These are phyloP conservation scores for Diplodus puntazzo DNA, from an alignment of 2,797 vertebrate genomes.

Conservation along the genomic window DNA sequence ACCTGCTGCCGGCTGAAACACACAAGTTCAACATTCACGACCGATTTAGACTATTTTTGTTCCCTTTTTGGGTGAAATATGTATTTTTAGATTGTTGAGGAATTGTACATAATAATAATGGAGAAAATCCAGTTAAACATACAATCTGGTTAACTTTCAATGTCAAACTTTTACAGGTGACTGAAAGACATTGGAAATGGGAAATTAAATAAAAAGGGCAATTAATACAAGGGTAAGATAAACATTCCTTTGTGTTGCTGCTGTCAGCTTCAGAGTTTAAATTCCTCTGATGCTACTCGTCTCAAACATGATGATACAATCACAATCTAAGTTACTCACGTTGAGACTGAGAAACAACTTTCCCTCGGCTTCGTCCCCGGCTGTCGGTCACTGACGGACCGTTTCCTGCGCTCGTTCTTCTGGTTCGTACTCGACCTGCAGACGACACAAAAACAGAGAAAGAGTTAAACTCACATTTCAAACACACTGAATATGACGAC, in stretches of 20 bases:
- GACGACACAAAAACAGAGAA: not conserved
- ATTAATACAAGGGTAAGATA: too few relatives aligned
- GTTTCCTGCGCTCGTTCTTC: conserved; percentile 88
- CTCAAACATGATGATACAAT: not conserved
- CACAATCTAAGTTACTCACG: conserved; percentile 83
- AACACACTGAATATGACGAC: not conserved
- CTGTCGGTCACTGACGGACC: conserved; percentile 87
- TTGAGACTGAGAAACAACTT: conserved; percentile 95
- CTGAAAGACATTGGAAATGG: too few relatives aligned
- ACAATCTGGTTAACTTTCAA: too few relatives aligned
- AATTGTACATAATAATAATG: too few relatives aligned
- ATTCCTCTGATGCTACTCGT: not conserved
- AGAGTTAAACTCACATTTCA: too few relatives aligned
- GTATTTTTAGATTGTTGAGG: too few relatives aligned
- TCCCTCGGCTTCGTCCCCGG: conserved; percentile 92
- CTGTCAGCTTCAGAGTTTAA: not conserved
- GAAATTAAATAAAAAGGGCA: too few relatives aligned
- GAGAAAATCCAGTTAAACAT: too few relatives aligned
- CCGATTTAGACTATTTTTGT: too few relatives aligned
- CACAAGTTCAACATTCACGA: not conserved
- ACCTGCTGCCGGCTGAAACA: conserved; percentile 92
- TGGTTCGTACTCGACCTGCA: conserved; percentile 93
- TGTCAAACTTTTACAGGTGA: too few relatives aligned
- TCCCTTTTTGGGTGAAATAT: too few relatives aligned
- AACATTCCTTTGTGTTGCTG: too few relatives aligned